Conservation (phyloP, 2,888 invertebrate genomes). For the Lochmaea crataegi region DNA sequence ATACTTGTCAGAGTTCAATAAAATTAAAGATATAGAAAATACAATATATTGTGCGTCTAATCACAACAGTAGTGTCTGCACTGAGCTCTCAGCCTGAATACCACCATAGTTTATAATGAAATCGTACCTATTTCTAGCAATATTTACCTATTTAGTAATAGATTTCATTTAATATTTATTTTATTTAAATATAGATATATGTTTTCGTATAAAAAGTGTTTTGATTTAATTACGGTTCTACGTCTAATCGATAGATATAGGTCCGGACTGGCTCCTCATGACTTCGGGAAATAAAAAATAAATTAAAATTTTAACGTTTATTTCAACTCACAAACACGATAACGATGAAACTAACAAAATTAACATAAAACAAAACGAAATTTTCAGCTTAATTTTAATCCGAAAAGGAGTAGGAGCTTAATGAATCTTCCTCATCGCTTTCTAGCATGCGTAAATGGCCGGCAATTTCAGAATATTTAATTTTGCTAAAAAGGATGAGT, state of each 20-base stretch:
- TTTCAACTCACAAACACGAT: neutral
- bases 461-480: too few relatives aligned
- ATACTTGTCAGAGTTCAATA: too few relatives aligned
- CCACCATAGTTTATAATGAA: neutral
- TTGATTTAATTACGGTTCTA: too few relatives aligned
- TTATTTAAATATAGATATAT: constrained; percentile 29
- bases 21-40: too few relatives aligned
- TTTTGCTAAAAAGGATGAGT: too few relatives aligned
- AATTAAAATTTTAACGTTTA: neutral
- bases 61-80: too few relatives aligned
- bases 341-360: neutral
- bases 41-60: too few relatives aligned
- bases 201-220: neutral
- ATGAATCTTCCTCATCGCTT: too few relatives aligned
- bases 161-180: constrained; percentile 34
- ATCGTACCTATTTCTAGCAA: constrained; percentile 33
- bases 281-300: neutral
- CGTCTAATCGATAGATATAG: too few relatives aligned
- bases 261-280: too few relatives aligned
- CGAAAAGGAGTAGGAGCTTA: neutral
- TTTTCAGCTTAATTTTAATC: neutral
- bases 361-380: neutral
- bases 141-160: constrained; percentile 35
- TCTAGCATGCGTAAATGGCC: too few relatives aligned
- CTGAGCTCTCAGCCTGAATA: too few relatives aligned